Evolutionary conservation across 2,113 vertebrate species (phyloP).

Genomic region (Jaculus jaculus): DNA sequence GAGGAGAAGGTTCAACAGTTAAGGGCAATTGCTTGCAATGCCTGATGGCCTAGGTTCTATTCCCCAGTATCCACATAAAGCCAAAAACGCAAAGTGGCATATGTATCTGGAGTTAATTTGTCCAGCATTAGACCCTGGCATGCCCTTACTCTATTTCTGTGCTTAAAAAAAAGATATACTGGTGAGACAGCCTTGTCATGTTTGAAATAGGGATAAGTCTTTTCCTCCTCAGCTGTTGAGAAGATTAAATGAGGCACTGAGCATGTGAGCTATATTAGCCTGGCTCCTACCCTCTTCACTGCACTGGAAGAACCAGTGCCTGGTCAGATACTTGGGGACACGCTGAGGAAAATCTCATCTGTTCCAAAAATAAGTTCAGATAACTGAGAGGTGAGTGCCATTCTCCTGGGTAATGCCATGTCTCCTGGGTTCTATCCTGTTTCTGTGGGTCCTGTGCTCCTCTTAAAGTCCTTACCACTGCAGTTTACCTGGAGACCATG

Average conservation of each 20-base stretch:
- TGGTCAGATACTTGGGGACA: not conserved
- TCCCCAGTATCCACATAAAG: too few species aligned
- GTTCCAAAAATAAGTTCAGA: conserved; percentile 10
- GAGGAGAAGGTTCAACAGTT: too few species aligned
- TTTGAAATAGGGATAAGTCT: conserved; percentile 15
- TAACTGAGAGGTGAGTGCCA: not conserved
- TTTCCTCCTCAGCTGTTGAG: not conserved
- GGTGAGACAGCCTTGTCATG: not conserved
- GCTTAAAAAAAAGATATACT: not conserved
- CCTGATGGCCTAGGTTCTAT: too few species aligned
- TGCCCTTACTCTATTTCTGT: too few species aligned
- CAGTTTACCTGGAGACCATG: not conserved
- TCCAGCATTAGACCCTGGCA: too few species aligned
- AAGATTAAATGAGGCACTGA: not conserved
- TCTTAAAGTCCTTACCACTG: not conserved
- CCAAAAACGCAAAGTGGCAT: too few species aligned
- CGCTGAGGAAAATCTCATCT: not conserved
- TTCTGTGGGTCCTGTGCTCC: not conserved
- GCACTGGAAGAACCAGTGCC: not conserved
- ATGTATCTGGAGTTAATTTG: too few species aligned
- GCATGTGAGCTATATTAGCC: not conserved
- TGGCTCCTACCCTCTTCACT: not conserved
- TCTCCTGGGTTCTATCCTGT: not conserved
- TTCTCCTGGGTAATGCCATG: not conserved
- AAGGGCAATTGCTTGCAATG: too few species aligned